A percentile compares a stretch with the other conserved stretches of the same genome.
Conservation (phyloP, 30 jellyfish, hydroid and myxozoan genomes). For the Chrysaora quinquecirrha region DNA sequence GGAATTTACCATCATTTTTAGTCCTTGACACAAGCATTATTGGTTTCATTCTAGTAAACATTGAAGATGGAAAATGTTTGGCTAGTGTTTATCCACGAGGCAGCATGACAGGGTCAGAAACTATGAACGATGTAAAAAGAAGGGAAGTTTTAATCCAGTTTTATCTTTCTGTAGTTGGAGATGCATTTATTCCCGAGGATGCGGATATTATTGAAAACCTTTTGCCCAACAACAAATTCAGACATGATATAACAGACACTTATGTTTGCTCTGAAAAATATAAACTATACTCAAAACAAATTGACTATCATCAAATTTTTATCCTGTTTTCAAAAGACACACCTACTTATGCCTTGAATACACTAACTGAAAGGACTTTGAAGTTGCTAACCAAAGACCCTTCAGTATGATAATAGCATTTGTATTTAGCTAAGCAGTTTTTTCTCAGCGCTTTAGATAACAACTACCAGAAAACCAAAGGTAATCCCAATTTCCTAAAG, state of each 20-base stretch:
- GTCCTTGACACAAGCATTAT: constrained; percentile 64
- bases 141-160: constrained; percentile 53
- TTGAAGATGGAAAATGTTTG: constrained; percentile 83
- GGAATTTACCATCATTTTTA: constrained; percentile 71
- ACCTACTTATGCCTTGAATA: constrained; percentile 84
- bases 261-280: constrained; percentile 65
- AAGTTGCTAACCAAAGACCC: constrained; percentile 64
- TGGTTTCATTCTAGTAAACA: constrained; percentile 74
- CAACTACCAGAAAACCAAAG: too few relatives aligned
- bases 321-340: constrained; percentile 72
- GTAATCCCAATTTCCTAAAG: too few relatives aligned
- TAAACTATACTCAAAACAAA: constrained; percentile 80
- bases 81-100: constrained; percentile 87
- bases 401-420: background rate
- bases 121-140: constrained; percentile 58
- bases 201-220: constrained; percentile 37
- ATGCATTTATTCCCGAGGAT: constrained; percentile 25
- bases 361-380: constrained; percentile 52
- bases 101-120: constrained; percentile 66
- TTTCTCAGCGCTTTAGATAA: too few relatives aligned
- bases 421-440: too few relatives aligned
- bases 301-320: constrained; percentile 72
- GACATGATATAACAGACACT: constrained; percentile 75
- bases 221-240: constrained; percentile 1
- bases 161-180: constrained; percentile 73